Percentiles rank a stretch among this genome's conserved stretches.
Conservation (phyloP, 2,797 vertebrate genomes). For the Cryptoprocta ferox region DNA sequence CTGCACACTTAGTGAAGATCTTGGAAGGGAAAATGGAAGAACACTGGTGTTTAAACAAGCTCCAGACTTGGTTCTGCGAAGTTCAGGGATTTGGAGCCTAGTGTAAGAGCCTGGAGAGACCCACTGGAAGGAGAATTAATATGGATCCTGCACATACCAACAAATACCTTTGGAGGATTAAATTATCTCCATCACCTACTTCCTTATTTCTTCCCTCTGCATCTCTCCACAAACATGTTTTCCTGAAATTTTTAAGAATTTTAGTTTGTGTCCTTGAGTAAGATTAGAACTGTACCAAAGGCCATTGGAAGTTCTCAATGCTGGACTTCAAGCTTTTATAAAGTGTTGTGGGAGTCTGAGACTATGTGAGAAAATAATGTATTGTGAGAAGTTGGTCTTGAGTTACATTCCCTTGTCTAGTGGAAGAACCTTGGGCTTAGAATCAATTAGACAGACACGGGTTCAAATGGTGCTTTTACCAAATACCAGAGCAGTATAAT, state of each 20-base stretch:
- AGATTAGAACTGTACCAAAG: neutral
- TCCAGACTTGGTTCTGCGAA: neutral
- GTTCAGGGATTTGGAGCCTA: neutral
- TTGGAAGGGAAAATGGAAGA: neutral
- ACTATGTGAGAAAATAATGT: neutral
- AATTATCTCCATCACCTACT: neutral
- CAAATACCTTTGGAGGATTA: neutral
- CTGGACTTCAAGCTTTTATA: neutral
- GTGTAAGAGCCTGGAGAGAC: neutral
- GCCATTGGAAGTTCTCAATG: neutral
- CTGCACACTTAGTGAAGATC: neutral
- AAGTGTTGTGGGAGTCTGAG: neutral
- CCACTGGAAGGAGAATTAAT: neutral
- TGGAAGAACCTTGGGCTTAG: neutral
- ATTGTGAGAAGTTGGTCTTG: neutral
- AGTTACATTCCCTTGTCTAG: neutral
- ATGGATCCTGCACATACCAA: neutral
- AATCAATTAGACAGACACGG: neutral
- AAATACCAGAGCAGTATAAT: neutral
- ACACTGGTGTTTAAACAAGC: neutral
- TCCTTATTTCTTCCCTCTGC: neutral
- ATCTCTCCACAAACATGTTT: neutral
- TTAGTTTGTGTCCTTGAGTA: neutral
- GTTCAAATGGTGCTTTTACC: constrained; percentile 3
- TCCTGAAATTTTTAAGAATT: neutral